Evolutionary conservation across 2,797 vertebrate species (phyloP).

Genomic region (Labroides dimidiatus): DNA sequence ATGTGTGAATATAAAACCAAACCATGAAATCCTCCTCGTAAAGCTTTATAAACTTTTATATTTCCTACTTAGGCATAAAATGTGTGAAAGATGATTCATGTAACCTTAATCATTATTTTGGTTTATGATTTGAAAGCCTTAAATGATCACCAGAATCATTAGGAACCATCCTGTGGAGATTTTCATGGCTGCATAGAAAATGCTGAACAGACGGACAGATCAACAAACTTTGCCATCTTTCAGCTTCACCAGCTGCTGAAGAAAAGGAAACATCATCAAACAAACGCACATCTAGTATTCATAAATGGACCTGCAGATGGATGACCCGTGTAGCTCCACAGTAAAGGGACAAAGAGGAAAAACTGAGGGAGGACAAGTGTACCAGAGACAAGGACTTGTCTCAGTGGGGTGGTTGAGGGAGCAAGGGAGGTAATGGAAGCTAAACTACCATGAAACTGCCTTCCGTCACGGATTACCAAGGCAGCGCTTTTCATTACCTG

Average conservation of each 20-base stretch:
- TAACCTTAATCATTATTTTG: not conserved
- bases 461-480: constrained; percentile 75
- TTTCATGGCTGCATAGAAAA: not conserved
- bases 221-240: constrained; percentile 5
- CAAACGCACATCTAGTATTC: constrained; percentile 54
- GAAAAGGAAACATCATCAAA: constrained; percentile 37
- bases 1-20: too few species aligned
- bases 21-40: constrained; percentile 1
- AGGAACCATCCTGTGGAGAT: not conserved
- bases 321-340: constrained; percentile 25
- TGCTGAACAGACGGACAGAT: constrained; percentile 1
- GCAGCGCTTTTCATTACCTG: constrained; percentile 78
- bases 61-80: not conserved
- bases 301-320: constrained; percentile 19
- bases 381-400: constrained; percentile 34
- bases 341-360: constrained; percentile 45
- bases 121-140: not conserved
- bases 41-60: constrained; percentile 21
- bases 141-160: not conserved
- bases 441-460: constrained; percentile 78
- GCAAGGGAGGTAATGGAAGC: constrained; percentile 62
- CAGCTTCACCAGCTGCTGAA: not conserved
- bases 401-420: constrained; percentile 35
- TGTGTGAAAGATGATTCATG: not conserved
- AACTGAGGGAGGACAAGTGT: constrained; percentile 42